Evolutionary conservation across 2,797 vertebrate genomes (phyloP), one percentile per base, ranked within the genome.

Genomic region (Lithobates pipiens): DNA sequence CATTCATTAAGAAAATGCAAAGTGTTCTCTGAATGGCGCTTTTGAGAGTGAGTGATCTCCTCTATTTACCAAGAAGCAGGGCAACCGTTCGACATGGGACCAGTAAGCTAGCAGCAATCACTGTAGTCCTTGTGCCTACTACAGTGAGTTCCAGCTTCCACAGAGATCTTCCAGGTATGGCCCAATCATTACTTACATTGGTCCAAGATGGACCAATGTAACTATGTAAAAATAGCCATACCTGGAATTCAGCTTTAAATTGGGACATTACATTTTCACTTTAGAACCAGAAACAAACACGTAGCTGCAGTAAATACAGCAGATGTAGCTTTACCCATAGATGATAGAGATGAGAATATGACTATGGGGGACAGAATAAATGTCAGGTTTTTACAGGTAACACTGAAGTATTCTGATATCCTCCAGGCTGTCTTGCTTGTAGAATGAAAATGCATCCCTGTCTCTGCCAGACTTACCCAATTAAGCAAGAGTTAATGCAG

Each of bases 401-500:
- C 32, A 39, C 34, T 77, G 32, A 61, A 42, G 67, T 72, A 73
- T 46, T 57, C 34, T 25, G n/a, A n/a, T 65, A 46, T 73, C 83
- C 76, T 80, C 54, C 83, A 65, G 76, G 83, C 54, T 63, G 68
- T 77, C 32, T 36, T 57, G 29, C n/a, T 29, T 77, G 23, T 77
- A 16, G 15, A 54, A 61, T 29, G 23, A 70, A 83, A 73, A 42
- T 10, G n/a, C 10, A 23, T 50, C 34, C 11, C 29, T 1, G 21
- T 57, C 13, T 54, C 13, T 75, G 36, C 57, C 29, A 84, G 68
- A 73, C n/a, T 21, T 68, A 75, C 74, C 80, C 71, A 82, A 63
- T 76, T 65, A 86, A 23, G 50, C 46, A 86, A 86, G 68, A 63
- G 85, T 82, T 86, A 77, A 86, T 77, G 50, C 73, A 44, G 67